Evolutionary conservation across 1,140 invertebrate species (phyloP).

Genomic region (Caerostris darwini): DNA sequence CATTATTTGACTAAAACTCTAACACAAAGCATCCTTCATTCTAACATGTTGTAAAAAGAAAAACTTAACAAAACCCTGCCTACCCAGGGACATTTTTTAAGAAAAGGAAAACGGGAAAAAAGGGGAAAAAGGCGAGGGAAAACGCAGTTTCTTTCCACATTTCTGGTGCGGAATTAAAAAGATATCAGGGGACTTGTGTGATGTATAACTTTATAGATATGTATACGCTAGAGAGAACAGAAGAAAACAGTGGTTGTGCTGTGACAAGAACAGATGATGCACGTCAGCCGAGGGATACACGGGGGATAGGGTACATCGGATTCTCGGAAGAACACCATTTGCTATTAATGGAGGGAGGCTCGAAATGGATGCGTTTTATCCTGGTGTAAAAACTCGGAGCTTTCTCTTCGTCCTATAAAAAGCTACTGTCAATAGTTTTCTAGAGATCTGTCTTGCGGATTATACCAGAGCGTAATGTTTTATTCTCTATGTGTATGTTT

Average conservation of each 20-base stretch:
- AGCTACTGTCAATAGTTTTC: conserved; percentile 6
- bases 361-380: conserved; percentile 13
- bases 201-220: conserved; percentile 40
- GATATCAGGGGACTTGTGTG: conserved; percentile 37
- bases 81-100: conserved; percentile 5
- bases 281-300: conserved; percentile 12
- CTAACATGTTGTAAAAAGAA: not conserved
- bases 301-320: conserved; percentile 29
- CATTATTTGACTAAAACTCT: not conserved
- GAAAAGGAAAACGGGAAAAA: not conserved
- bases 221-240: conserved; percentile 32
- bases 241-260: conserved; percentile 14
- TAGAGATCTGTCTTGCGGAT: not conserved
- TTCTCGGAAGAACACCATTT: conserved; percentile 21
- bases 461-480: not conserved
- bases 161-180: conserved; percentile 48
- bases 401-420: conserved; percentile 21
- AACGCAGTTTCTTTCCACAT: not conserved
- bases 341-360: not conserved
- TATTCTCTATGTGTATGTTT: not conserved
- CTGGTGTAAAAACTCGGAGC: conserved; percentile 4
- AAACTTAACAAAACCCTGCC: not conserved
- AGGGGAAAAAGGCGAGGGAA: not conserved
- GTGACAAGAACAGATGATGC: conserved; percentile 42
- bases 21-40: not conserved